Conservation (phyloP, 2,888 invertebrate species). For the Ophion slaviceki region DNA sequence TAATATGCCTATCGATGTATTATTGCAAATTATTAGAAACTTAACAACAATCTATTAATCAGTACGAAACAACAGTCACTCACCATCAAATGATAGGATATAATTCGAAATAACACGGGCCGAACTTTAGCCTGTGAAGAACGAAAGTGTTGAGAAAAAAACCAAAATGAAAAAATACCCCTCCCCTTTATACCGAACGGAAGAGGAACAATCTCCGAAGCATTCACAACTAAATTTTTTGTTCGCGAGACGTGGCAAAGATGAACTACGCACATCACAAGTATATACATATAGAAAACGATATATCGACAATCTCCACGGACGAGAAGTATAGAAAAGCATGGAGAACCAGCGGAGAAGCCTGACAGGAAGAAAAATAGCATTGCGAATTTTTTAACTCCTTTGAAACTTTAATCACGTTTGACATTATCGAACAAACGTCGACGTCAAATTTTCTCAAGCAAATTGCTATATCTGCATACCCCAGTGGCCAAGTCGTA, state of each 20-base stretch:
- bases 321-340: too few relatives aligned
- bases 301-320: too few relatives aligned
- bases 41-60: too few relatives aligned
- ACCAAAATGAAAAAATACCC: background rate
- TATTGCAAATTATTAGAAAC: too few relatives aligned
- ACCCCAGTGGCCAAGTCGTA: background rate
- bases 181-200: background rate
- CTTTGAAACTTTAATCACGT: background rate
- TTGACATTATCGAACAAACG: background rate
- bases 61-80: too few relatives aligned
- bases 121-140: background rate
- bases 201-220: background rate
- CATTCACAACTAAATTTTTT: too few relatives aligned
- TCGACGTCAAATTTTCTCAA: background rate
- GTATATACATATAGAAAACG: too few relatives aligned
- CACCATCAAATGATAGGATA: too few relatives aligned
- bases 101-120: too few relatives aligned
- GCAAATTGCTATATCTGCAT: too few relatives aligned
- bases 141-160: background rate
- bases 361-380: background rate
- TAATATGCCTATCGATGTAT: too few relatives aligned
- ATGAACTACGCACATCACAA: background rate
- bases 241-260: background rate
- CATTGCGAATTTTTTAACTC: background rate
- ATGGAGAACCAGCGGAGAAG: background rate